These are phyloP conservation scores for Popillia japonica DNA, from an alignment of 1,140 invertebrate species.

Conservation along the genomic window DNA sequence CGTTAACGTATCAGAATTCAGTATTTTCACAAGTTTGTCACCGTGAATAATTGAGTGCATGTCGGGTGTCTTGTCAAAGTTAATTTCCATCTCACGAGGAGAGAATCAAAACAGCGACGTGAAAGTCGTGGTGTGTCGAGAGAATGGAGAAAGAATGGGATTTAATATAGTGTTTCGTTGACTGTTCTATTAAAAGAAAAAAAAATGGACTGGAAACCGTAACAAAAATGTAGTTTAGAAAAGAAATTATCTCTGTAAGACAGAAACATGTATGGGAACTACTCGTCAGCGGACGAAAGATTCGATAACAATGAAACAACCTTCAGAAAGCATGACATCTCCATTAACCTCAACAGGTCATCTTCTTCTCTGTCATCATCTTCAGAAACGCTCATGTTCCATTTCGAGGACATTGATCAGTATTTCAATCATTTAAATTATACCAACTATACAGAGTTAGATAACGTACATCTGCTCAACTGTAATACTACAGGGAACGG, in stretches of 20 bases:
- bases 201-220: no score
- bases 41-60: not conserved
- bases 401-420: constrained; percentile 58
- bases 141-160: not conserved
- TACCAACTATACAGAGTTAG: constrained; percentile 48
- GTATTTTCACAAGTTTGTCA: no score
- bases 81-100: not conserved
- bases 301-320: constrained; percentile 1
- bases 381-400: constrained; percentile 52
- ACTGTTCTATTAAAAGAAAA: not conserved
- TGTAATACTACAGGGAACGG: constrained; percentile 49
- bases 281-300: not conserved
- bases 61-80: not conserved
- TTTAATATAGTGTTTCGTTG: not conserved
- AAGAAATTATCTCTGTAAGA: not conserved
- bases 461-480: constrained; percentile 49
- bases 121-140: not conserved
- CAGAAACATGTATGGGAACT: not conserved
- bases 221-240: not conserved
- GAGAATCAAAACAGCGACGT: constrained; percentile 3
- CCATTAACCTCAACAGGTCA: not conserved
- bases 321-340: not conserved
- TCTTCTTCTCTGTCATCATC: constrained; percentile 11
- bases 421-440: constrained; percentile 57
- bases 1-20: not conserved